These are phyloP conservation scores for Cassiopea andromeda DNA, from an alignment of 30 jellyfish, hydroid and myxozoan genomes.

Conservation along the genomic window DNA sequence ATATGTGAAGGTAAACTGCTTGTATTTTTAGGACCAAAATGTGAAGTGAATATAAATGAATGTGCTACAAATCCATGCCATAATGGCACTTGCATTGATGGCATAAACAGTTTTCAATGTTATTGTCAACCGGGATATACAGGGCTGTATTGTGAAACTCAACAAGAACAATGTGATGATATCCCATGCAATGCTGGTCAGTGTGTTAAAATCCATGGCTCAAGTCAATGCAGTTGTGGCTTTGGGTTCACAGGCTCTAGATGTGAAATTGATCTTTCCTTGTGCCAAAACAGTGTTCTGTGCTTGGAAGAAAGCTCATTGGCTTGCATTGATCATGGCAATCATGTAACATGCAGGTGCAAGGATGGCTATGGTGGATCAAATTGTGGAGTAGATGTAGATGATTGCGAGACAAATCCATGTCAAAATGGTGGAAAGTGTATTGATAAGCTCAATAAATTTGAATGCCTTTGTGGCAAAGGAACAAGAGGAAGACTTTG, in stretches of 20 bases:
- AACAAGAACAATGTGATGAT: slow-evolving; percentile 40
- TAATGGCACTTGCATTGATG: slow-evolving; percentile 86
- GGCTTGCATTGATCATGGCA: slow-evolving; percentile 92
- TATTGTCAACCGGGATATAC: slow-evolving; percentile 80
- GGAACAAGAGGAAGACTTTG: slow-evolving; percentile 75
- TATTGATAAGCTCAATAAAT: slow-evolving; percentile 76
- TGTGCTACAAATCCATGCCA: slow-evolving; percentile 74
- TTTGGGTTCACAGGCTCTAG: slow-evolving; percentile 81
- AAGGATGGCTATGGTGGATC: slow-evolving; percentile 80
- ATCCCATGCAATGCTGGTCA: slow-evolving; percentile 28
- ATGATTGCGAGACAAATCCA: slow-evolving; percentile 74
- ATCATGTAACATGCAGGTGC: slow-evolving; percentile 80
- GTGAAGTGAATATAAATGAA: slow-evolving; percentile 75
- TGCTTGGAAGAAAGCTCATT: slow-evolving; percentile 72
- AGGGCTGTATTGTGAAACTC: slow-evolving; percentile 66
- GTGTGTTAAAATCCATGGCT: slow-evolving; percentile 31
- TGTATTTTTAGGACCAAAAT: slow-evolving; percentile 47
- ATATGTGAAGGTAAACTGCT: no score
- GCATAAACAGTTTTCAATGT: slow-evolving; percentile 60
- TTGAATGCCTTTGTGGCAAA: slow-evolving; percentile 67
- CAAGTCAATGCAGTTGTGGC: slow-evolving; percentile 89
- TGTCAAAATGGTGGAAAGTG: slow-evolving; percentile 81
- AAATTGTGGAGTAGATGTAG: slow-evolving; percentile 86
- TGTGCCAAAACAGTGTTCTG: slow-evolving; percentile 69
- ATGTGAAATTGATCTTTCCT: slow-evolving; percentile 80